A percentile compares a stretch with the other conserved stretches of the same genome.
Conservation (phyloP, 1,140 invertebrate genomes). For the Zaprionus vittiger region DNA sequence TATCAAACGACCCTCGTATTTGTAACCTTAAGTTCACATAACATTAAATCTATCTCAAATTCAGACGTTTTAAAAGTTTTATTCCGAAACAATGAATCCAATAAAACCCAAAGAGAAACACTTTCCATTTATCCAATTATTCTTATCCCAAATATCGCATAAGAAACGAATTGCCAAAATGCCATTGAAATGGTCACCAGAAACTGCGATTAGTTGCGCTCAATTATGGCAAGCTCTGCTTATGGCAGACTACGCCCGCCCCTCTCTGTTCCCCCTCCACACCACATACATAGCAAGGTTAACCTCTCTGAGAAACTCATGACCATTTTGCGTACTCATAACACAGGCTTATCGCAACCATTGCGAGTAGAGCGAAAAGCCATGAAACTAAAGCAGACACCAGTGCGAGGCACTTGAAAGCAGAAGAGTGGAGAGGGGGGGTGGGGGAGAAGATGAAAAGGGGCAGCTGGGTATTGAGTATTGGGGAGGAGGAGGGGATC, state of each 20-base stretch:
- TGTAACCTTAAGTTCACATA: too few species aligned
- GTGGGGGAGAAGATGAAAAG: background rate
- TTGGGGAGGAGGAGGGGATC: constrained; percentile 32
- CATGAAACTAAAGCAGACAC: constrained; percentile 46
- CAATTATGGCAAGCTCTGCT: constrained; percentile 23
- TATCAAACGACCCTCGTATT: too few species aligned
- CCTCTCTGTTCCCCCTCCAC: background rate
- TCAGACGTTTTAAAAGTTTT: too few species aligned
- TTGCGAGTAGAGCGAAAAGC: constrained; percentile 58
- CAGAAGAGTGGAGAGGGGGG: background rate
- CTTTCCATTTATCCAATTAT: background rate
- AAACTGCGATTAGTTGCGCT: constrained; percentile 35
- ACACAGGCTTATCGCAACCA: constrained; percentile 63
- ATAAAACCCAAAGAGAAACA: background rate
- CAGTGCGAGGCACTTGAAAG: background rate
- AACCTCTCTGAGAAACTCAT: constrained; percentile 4
- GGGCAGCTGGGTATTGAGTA: background rate
- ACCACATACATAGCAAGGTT: constrained; percentile 3
- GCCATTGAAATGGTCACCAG: background rate
- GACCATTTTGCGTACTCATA: constrained; percentile 41
- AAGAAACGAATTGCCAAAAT: constrained; percentile 1
- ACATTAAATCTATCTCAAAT: too few species aligned
- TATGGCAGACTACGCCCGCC: background rate
- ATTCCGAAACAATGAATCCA: background rate
- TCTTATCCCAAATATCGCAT: background rate